A percentile compares a stretch with the other conserved stretches of the same genome.
phyloP scores from a whole-genome alignment of 1,140 invertebrate genomes.

The Sycophaga agraensis region DNA sequence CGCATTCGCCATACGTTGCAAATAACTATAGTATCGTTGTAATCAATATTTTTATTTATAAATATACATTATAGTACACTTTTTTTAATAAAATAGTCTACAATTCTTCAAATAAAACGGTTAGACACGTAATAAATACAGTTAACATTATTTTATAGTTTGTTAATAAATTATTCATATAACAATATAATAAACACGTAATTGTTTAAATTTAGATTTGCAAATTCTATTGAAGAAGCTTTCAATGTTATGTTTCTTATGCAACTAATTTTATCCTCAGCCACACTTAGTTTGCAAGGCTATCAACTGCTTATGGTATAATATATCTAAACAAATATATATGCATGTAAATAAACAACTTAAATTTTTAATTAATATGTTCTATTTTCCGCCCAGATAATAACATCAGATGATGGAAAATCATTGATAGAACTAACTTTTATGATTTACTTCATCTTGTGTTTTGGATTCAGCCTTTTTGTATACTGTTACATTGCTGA shows the following conservation, averaged over 20 bases:
- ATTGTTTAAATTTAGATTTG: constrained; percentile 34
- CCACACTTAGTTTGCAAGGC: constrained; percentile 39
- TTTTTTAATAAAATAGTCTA: too few relatives aligned
- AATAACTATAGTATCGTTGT: too few relatives aligned
- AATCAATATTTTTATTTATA: too few relatives aligned
- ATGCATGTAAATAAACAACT: too few relatives aligned
- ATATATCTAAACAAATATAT: too few relatives aligned
- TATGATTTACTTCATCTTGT: constrained; percentile 11
- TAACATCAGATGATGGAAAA: not conserved
- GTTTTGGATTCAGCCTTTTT: constrained; percentile 18
- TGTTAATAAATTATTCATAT: too few relatives aligned
- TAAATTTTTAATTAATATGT: not conserved
- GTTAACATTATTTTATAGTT: too few relatives aligned
- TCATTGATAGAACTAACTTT: constrained; percentile 25
- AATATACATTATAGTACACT: too few relatives aligned
- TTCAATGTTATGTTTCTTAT: constrained; percentile 40
- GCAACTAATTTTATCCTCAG: constrained; percentile 35
- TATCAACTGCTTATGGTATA: constrained; percentile 37
- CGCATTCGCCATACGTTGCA: too few relatives aligned
- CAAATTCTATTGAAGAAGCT: constrained; percentile 46
- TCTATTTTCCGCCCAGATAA: constrained; percentile 2
- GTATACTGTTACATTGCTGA: constrained; percentile 22
- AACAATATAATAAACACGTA: too few relatives aligned
- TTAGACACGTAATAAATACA: too few relatives aligned
- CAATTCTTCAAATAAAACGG: too few relatives aligned